Evolutionary conservation across 2,888 invertebrate genomes (phyloP).

Genomic region (Lycaena phlaeas): DNA sequence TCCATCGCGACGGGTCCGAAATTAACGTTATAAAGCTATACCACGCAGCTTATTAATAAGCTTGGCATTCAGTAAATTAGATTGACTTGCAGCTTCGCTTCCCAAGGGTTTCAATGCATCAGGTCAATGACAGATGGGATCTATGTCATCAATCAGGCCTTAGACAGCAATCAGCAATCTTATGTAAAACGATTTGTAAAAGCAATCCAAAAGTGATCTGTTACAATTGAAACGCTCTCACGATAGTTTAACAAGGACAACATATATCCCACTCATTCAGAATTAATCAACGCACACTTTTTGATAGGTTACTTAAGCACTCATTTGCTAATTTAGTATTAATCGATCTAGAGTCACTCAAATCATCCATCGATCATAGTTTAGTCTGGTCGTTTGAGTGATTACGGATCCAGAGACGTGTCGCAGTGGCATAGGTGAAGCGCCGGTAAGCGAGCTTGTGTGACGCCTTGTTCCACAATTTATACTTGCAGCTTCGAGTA

Average conservation of each 20-base stretch:
- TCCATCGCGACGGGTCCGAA: slow-evolving; percentile 36
- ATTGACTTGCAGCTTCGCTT: slow-evolving; percentile 71
- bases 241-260: slow-evolving; percentile 35
- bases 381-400: slow-evolving; percentile 30
- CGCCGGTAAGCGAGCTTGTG: slow-evolving; percentile 72
- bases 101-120: slow-evolving; percentile 58
- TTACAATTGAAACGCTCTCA: slow-evolving; percentile 34
- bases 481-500: slow-evolving; percentile 87
- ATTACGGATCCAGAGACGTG: slow-evolving; percentile 44
- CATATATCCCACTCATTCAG: slow-evolving; percentile 71
- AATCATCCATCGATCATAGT: slow-evolving; percentile 8
- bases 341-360: slow-evolving; percentile 45
- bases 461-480: slow-evolving; percentile 73
- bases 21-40: slow-evolving; percentile 64
- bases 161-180: slow-evolving; percentile 9
- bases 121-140: slow-evolving; percentile 65
- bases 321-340: slow-evolving; percentile 53
- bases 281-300: slow-evolving; percentile 60
- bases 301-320: slow-evolving; percentile 65
- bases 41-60: slow-evolving; percentile 70
- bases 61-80: slow-evolving; percentile 70
- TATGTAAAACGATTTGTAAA: slow-evolving; percentile 1
- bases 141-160: slow-evolving; percentile 43
- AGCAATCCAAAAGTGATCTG: slow-evolving; percentile 23
- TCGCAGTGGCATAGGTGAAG: slow-evolving; percentile 72